A percentile compares a stretch with the other conserved stretches of the same genome.
Conservation (phyloP, 1,140 invertebrate genomes). For the Plodia interpunctella region DNA sequence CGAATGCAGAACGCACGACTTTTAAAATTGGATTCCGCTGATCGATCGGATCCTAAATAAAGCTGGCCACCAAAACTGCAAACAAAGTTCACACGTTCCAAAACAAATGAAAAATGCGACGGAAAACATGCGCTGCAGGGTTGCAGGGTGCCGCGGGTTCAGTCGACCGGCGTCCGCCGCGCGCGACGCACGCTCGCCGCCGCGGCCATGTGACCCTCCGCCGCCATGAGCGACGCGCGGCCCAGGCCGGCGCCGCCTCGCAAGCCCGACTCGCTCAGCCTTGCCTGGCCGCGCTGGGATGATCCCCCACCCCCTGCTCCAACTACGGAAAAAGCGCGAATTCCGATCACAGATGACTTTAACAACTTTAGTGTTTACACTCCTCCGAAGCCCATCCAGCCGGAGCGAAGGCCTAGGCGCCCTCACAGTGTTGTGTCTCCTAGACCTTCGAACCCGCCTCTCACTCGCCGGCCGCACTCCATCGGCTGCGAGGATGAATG, state of each 20-base stretch:
- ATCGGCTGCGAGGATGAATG: constrained; percentile 65
- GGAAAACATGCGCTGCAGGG: constrained; percentile 14
- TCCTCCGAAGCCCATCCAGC: constrained; percentile 74
- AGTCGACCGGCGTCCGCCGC: constrained; percentile 59
- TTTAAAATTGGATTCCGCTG: not conserved
- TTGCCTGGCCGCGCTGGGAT: constrained; percentile 59
- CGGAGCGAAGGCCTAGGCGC: constrained; percentile 56
- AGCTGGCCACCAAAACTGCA: constrained; percentile 7
- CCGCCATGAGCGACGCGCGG: constrained; percentile 65
- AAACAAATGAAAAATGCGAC: constrained; percentile 31
- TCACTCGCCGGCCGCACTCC: constrained; percentile 64
- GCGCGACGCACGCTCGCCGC: constrained; percentile 46
- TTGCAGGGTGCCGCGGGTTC: constrained; percentile 38
- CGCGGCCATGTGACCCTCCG: constrained; percentile 25
- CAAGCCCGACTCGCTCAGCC: constrained; percentile 62
- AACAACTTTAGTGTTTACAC: constrained; percentile 78
- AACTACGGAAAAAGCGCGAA: constrained; percentile 40
- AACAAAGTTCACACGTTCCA: constrained; percentile 21
- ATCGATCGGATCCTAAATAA: constrained; percentile 1
- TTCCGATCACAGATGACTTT: constrained; percentile 67
- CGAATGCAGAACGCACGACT: not conserved
- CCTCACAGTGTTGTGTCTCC: constrained; percentile 73
- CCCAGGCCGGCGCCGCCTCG: constrained; percentile 68
- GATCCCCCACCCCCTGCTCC: constrained; percentile 68
- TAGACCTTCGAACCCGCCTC: constrained; percentile 51